Percentiles rank a stretch among this genome's conserved stretches.
Conservation (phyloP, 2,797 vertebrate genomes). For the Ctenopoma multispine region DNA sequence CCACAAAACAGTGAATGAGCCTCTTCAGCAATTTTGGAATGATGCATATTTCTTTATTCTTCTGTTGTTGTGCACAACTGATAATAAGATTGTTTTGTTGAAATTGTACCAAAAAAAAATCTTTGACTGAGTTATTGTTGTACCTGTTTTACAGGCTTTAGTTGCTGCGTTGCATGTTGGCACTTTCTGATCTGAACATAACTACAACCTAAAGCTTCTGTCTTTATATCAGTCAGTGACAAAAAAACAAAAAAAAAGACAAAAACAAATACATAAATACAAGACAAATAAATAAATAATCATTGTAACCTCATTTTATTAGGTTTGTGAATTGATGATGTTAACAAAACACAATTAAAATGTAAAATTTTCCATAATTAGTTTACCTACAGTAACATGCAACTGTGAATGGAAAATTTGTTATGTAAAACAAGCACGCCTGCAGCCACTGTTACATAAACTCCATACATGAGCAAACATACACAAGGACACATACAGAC, state of each 20-base stretch:
- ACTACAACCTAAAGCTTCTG: background rate
- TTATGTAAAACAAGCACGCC: slow-evolving; percentile 20
- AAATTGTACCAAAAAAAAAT: slow-evolving; percentile 13
- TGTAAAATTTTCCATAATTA: background rate
- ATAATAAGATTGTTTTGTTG: slow-evolving; percentile 11
- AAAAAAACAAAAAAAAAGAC: background rate
- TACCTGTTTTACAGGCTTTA: background rate
- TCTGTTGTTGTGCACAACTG: slow-evolving; percentile 25
- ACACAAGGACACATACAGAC: background rate
- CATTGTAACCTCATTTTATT: background rate
- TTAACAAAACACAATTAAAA: background rate
- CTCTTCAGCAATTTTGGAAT: slow-evolving; percentile 13
- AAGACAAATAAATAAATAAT: background rate
- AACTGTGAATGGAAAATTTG: slow-evolving; percentile 1
- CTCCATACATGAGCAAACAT: slow-evolving; percentile 22
- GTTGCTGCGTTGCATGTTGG: background rate
- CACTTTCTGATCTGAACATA: background rate
- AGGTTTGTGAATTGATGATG: background rate
- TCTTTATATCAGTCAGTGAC: background rate
- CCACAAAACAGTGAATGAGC: background rate
- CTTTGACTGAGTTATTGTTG: background rate
- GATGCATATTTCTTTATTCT: background rate
- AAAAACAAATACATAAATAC: no score
- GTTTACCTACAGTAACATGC: background rate
- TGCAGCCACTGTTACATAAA: background rate